phyloP scores from a whole-genome alignment of 2,113 vertebrate species.

The Galbula dea region DNA sequence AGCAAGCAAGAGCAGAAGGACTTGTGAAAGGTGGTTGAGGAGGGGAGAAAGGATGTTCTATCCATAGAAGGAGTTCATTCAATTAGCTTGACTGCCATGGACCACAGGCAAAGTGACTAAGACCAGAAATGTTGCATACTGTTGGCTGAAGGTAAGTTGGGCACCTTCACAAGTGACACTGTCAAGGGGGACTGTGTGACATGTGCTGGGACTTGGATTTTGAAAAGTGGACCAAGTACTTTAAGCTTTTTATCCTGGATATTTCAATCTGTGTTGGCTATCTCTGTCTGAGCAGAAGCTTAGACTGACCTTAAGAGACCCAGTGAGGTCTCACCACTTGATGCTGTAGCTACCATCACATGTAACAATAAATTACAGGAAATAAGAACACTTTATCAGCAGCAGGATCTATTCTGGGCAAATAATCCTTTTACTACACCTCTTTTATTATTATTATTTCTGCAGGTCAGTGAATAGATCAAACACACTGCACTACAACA shows the following conservation, averaged over 20 bases:
- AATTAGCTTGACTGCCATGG: background rate
- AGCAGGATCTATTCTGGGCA: background rate
- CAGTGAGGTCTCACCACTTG: background rate
- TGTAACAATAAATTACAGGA: constrained; percentile 16
- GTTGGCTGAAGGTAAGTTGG: background rate
- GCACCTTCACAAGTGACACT: background rate
- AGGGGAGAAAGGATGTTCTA: background rate
- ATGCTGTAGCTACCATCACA: background rate
- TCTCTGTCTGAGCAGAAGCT: background rate
- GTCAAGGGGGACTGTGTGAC: background rate
- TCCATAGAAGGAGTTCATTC: background rate
- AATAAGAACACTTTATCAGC: constrained; percentile 28
- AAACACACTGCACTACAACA: background rate
- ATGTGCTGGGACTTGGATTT: background rate
- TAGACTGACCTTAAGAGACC: background rate
- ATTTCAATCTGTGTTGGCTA: background rate
- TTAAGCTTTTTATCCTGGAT: background rate
- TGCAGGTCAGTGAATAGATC: background rate
- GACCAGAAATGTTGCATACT: background rate
- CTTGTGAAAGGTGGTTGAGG: background rate
- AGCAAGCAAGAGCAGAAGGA: background rate
- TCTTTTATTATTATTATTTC: background rate
- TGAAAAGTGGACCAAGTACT: background rate
- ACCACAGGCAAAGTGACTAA: background rate
- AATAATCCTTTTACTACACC: background rate